These are phyloP conservation scores for Lagria hirta DNA, from an alignment of 2,888 invertebrate genomes.

Conservation along the genomic window DNA sequence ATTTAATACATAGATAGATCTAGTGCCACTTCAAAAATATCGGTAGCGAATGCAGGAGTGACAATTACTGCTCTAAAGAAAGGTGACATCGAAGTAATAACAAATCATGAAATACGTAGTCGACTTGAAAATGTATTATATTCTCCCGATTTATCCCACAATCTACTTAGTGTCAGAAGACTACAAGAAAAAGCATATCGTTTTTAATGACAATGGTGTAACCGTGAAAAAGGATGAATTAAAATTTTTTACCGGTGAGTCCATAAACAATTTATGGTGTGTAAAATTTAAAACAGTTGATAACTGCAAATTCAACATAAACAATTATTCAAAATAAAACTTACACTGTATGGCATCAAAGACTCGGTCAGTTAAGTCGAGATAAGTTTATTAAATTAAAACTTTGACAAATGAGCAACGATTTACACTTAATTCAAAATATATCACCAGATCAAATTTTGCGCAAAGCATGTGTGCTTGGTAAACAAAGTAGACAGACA, in stretches of 20 bases:
- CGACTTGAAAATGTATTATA: slow-evolving; percentile 34
- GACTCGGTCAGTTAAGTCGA: slow-evolving; percentile 3
- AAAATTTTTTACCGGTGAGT: slow-evolving; percentile 33
- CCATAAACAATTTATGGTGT: slow-evolving; percentile 1
- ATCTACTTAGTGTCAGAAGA: slow-evolving; percentile 38
- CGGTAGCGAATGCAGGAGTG: slow-evolving; percentile 1
- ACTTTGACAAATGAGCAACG: background rate
- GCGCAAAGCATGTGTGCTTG: slow-evolving; percentile 21
- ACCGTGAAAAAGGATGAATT: slow-evolving; percentile 29
- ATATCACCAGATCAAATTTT: slow-evolving; percentile 4
- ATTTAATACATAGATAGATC: background rate
- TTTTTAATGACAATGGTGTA: slow-evolving; percentile 38
- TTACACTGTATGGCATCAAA: slow-evolving; percentile 8
- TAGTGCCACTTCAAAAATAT: background rate
- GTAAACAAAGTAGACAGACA: slow-evolving; percentile 14
- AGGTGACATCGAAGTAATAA: slow-evolving; percentile 38
- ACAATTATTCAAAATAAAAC: background rate
- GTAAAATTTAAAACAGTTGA: slow-evolving; percentile 3
- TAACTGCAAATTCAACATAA: background rate
- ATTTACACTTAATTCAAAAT: slow-evolving; percentile 1
- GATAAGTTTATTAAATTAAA: slow-evolving; percentile 7
- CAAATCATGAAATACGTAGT: slow-evolving; percentile 29
- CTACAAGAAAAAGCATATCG: slow-evolving; percentile 35
- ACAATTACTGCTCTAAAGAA: slow-evolving; percentile 31
- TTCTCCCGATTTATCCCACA: slow-evolving; percentile 40